A percentile compares a stretch with the other conserved stretches of the same genome.
Evolutionary conservation across 2,888 invertebrate species (phyloP).

Genomic region (Mellilla xanthometata): DNA sequence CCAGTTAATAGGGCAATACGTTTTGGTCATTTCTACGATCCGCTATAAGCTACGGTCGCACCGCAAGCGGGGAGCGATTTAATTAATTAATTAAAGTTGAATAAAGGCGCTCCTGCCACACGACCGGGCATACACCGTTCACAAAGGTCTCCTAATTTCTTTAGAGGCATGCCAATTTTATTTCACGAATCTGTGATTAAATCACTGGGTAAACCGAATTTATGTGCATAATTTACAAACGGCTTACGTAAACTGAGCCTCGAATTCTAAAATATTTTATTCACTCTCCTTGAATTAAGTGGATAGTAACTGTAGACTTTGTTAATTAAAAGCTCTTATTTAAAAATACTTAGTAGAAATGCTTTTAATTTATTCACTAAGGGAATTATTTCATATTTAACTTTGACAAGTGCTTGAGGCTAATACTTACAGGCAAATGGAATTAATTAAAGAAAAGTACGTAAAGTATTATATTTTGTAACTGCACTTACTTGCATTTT

Average conservation of each 20-base stretch:
- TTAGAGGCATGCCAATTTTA: constrained; percentile 3
- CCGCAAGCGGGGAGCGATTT: constrained; percentile 30
- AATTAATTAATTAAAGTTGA: constrained; percentile 3
- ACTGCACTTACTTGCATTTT: too few species aligned
- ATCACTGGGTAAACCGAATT: constrained; percentile 4
- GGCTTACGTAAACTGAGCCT: constrained; percentile 1
- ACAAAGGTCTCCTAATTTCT: constrained; percentile 3
- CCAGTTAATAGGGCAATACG: constrained; percentile 66
- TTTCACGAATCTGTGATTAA: constrained; percentile 2
- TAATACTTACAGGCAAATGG: too few species aligned
- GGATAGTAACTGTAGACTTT: too few species aligned
- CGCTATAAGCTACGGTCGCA: constrained; percentile 35
- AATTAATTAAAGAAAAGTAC: too few species aligned
- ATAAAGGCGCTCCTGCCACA: background rate
- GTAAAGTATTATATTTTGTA: too few species aligned
- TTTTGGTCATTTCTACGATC: constrained; percentile 62
- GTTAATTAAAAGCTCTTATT: too few species aligned
- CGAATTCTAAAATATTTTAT: constrained; percentile 1
- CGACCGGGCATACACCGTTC: background rate
- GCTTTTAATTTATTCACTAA: too few species aligned
- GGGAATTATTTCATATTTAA: too few species aligned
- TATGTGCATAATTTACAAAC: constrained; percentile 10
- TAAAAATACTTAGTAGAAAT: too few species aligned
- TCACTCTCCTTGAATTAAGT: constrained; percentile 1
- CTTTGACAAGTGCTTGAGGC: too few species aligned